phyloP scores from a whole-genome alignment of 2,113 vertebrate species.

The Zosterops lateralis region DNA sequence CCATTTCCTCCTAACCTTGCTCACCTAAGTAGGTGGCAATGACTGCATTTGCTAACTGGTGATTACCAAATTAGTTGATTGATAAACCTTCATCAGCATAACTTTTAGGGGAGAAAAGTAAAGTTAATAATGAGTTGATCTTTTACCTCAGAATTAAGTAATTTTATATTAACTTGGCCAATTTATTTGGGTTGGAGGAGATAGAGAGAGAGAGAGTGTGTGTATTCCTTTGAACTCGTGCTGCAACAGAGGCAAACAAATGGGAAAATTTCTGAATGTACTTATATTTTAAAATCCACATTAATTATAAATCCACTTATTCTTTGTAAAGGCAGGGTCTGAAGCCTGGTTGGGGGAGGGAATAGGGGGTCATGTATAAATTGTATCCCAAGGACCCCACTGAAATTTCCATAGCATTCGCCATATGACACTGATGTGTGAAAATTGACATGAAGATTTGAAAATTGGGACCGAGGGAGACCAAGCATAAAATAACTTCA shows the following conservation, averaged over 20 bases:
- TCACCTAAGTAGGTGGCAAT: constrained; percentile 51
- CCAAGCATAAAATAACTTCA: constrained; percentile 99
- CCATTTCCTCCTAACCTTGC: constrained; percentile 53
- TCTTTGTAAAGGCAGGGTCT: constrained; percentile 64
- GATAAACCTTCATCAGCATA: constrained; percentile 68
- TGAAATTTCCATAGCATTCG: constrained; percentile 84
- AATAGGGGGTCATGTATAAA: constrained; percentile 71
- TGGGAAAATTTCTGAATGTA: neutral
- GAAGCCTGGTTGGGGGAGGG: constrained; percentile 21
- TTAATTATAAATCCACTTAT: constrained; percentile 78
- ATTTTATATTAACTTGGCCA: constrained; percentile 65
- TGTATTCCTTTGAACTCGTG: constrained; percentile 41
- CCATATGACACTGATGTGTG: constrained; percentile 95
- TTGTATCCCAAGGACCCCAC: constrained; percentile 78
- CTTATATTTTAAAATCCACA: constrained; percentile 70
- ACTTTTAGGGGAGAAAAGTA: constrained; percentile 45
- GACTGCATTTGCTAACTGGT: constrained; percentile 60
- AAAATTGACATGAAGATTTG: constrained; percentile 99
- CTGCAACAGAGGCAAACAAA: constrained; percentile 18
- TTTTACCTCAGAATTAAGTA: constrained; percentile 52
- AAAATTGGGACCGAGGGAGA: constrained; percentile 97
- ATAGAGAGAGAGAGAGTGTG: neutral
- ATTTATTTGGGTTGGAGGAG: constrained; percentile 12
- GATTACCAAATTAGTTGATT: constrained; percentile 74
- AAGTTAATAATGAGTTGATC: constrained; percentile 56